These are phyloP conservation scores for Urosaurus nigricauda DNA, from an alignment of 2,797 vertebrate species.

Conservation along the genomic window DNA sequence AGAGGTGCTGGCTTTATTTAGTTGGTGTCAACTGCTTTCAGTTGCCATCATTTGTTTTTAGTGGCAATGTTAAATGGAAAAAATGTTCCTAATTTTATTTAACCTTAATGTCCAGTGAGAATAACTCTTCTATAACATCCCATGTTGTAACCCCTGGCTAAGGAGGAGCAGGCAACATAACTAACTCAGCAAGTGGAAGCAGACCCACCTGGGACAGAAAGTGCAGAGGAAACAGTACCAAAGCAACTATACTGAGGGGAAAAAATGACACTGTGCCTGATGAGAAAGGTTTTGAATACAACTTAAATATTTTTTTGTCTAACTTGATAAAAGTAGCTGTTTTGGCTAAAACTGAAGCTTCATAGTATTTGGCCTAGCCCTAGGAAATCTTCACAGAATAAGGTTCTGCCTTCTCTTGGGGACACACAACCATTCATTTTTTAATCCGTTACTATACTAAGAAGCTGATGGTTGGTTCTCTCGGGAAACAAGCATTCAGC, in stretches of 20 bases:
- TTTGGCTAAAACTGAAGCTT: not conserved
- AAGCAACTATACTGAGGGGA: not conserved
- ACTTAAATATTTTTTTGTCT: not conserved
- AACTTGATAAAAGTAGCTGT: not conserved
- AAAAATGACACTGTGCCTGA: not conserved
- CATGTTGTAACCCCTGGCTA: not conserved
- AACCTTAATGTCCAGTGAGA: not conserved
- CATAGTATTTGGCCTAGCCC: not conserved
- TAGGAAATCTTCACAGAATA: constrained; percentile 53
- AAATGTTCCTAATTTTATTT: not conserved
- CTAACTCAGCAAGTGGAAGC: not conserved
- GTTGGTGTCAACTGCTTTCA: not conserved
- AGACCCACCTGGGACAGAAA: not conserved
- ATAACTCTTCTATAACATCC: not conserved
- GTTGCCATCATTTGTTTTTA: not conserved
- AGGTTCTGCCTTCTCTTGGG: constrained; percentile 51
- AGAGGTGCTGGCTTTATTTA: not conserved
- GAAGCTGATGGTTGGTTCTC: constrained; percentile 47
- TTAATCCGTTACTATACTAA: constrained; percentile 43
- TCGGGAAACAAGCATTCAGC: constrained; percentile 44
- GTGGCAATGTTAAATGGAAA: no score
- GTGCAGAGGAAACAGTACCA: not conserved
- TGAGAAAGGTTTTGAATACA: not conserved
- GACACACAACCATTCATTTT: constrained; percentile 23
- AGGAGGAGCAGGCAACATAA: not conserved